These are phyloP conservation scores for Anguilla japonica DNA, from an alignment of 2,113 vertebrate genomes.

Conservation along the genomic window DNA sequence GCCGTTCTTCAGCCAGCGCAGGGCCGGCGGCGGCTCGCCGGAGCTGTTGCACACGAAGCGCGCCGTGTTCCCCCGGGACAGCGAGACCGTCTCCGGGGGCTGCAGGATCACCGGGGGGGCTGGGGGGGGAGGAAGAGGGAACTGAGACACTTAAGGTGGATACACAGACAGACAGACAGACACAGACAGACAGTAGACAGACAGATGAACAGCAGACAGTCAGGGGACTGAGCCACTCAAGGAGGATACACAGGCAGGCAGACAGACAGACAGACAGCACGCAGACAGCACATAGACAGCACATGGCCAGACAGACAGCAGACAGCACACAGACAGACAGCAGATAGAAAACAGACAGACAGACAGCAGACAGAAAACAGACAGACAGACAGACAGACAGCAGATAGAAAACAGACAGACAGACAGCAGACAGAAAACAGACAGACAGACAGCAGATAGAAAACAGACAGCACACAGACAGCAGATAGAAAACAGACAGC, in stretches of 20 bases:
- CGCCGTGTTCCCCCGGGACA: conserved; percentile 90
- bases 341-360: no score
- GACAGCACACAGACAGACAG: no score
- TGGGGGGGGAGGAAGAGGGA: conserved; percentile 44
- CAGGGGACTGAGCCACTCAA: no score
- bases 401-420: no score
- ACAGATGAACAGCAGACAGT: not conserved
- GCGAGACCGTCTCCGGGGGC: conserved; percentile 86
- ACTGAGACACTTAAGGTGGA: not conserved
- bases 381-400: no score
- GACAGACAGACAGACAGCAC: no score
- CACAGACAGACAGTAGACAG: not conserved
- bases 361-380: no score
- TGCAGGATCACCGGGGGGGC: conserved; percentile 88
- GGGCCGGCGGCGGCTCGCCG: conserved; percentile 78
- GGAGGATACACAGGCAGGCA: no score
- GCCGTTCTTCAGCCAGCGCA: conserved; percentile 91
- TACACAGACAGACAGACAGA: not conserved
- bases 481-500: no score
- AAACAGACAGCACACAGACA: no score
- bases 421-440: no score
- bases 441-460: no score
- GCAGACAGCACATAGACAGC: not conserved
- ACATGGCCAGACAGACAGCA: not conserved
- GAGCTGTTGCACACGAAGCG: conserved; percentile 92